phyloP scores from a whole-genome alignment of 2,888 invertebrate species.

The Flexamia atlantica region DNA sequence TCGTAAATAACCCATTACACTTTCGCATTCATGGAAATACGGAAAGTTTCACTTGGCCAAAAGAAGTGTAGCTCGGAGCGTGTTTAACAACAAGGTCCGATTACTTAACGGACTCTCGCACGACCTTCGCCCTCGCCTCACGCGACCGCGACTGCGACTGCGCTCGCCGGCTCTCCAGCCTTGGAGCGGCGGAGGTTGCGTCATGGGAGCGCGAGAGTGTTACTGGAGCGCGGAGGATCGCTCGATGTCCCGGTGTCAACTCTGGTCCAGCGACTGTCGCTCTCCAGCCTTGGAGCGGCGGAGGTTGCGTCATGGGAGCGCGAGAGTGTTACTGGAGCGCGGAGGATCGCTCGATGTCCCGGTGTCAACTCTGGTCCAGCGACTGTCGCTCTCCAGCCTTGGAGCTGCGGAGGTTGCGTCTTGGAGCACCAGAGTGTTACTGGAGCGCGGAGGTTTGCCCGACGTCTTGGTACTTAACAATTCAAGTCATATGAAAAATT shows the following conservation, averaged over 20 bases:
- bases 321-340: background rate
- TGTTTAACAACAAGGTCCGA: background rate
- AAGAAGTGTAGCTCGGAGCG: background rate
- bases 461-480: too few relatives aligned
- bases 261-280: too few relatives aligned
- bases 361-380: too few relatives aligned
- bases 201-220: background rate
- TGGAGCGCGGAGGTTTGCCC: background rate
- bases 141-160: too few relatives aligned
- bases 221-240: background rate
- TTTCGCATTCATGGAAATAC: too few relatives aligned
- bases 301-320: background rate
- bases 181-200: background rate
- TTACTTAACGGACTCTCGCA: conserved; percentile 2
- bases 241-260: too few relatives aligned
- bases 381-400: background rate
- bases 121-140: background rate
- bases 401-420: background rate
- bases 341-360: too few relatives aligned
- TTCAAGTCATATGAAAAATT: too few relatives aligned
- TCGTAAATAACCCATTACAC: too few relatives aligned
- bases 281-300: background rate
- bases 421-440: background rate
- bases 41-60: background rate
- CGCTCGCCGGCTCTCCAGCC: background rate